phyloP scores from a whole-genome alignment of 2,888 invertebrate species.

The Calliphora vomitoria region DNA sequence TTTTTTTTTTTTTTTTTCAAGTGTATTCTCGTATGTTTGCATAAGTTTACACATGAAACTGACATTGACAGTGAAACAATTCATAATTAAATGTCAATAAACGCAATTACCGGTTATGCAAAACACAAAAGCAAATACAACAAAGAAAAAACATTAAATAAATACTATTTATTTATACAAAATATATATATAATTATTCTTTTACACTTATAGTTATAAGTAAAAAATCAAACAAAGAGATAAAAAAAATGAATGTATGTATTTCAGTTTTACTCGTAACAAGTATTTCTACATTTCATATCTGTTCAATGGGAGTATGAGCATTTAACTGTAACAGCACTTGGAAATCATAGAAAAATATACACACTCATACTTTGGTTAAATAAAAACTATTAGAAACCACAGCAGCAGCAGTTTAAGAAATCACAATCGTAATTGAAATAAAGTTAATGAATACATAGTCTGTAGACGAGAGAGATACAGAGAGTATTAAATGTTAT shows the following conservation, averaged over 20 bases:
- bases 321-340: background rate
- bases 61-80: constrained; percentile 65
- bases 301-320: background rate
- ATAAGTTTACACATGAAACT: constrained; percentile 5
- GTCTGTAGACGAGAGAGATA: no score
- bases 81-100: constrained; percentile 66
- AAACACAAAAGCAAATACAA: constrained; percentile 14
- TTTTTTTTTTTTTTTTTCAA: background rate
- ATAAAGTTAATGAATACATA: no score
- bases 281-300: constrained; percentile 32
- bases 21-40: background rate
- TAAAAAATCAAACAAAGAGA: background rate
- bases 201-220: background rate
- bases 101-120: constrained; percentile 50
- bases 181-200: background rate
- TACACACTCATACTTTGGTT: background rate
- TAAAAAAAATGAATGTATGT: background rate
- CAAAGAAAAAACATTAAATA: constrained; percentile 22
- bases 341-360: background rate
- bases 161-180: background rate
- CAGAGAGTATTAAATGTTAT: no score
- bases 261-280: background rate
- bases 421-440: no score
- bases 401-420: background rate
- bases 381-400: background rate